phyloP scores from a whole-genome alignment of 2,113 vertebrate species.

The Pollimyrus isidori region DNA sequence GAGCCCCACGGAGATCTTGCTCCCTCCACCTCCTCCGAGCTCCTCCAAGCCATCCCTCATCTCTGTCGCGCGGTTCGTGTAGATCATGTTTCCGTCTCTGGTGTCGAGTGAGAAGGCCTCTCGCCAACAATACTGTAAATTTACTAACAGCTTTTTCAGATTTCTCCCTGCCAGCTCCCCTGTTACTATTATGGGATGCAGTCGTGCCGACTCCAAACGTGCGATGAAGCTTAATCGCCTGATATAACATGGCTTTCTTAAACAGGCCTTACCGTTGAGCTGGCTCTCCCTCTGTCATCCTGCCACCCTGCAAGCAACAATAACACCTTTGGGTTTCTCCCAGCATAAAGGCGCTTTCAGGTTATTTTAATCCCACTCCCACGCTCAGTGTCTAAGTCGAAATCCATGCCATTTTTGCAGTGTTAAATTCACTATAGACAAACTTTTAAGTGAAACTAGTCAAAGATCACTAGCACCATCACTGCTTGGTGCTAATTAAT shows the following conservation, averaged over 20 bases:
- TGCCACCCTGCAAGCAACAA: background rate
- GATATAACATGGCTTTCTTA: background rate
- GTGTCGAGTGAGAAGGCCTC: background rate
- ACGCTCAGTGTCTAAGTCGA: background rate
- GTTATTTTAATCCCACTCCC: background rate
- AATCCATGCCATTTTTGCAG: background rate
- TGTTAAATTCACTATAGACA: background rate
- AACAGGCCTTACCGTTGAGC: background rate
- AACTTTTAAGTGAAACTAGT: background rate
- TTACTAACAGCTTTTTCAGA: background rate
- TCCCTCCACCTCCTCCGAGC: background rate
- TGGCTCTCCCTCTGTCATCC: background rate
- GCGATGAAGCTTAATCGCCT: background rate
- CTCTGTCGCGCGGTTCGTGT: background rate
- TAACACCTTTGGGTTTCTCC: background rate
- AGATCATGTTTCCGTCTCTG: background rate
- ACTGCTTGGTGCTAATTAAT: slow-evolving; percentile 7
- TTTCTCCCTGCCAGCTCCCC: background rate
- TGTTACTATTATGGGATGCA: background rate
- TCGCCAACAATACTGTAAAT: background rate
- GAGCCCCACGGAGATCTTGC: background rate
- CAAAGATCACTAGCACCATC: background rate
- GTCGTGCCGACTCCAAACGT: background rate
- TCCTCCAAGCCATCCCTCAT: background rate
- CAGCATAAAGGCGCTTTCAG: background rate